Base-by-base conservation (phyloP, 2,797 vertebrate genomes). In the Lacerta bilineata region DNA sequence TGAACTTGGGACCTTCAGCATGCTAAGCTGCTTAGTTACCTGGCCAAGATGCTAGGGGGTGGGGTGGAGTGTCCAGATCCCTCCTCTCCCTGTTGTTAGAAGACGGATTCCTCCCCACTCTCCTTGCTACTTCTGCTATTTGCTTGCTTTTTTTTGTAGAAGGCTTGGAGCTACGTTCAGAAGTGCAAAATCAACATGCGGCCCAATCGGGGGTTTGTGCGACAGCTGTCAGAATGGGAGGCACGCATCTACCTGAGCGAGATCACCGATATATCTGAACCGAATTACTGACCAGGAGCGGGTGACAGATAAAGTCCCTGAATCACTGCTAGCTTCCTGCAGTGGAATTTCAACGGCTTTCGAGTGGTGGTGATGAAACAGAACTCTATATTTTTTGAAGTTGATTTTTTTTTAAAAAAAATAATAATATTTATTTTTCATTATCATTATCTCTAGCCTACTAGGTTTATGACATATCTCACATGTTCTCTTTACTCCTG, bases 151-250 rank as follows among this genome's bases (percentile, higher is more conserved):
- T 55, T 55, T 55, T 96, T 93, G 72, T 94, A 99, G 98, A 97
- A 96, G 36, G 97, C 98, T 80, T 99, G 98, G 98, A 87, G 7
- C 27, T 90, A 96, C 0, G 68, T 98, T 87, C 95, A 96, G 78
- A 97, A 95, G 78, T 98, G 98, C 92, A 98, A 98, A 95, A 89
- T 75, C 29, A 96, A 94, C 92, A 96, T 97, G 95, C 96, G 97
- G 80, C 98, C 98, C 8, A 97, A 98, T 90, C 93, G 95, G 0
- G 97, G 96, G 33, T 97, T 98, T 90, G 97, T 98, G 64, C 89
- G 96, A 79, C 98, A 99, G 95, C 97, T 99, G 72, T 97, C 96
- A 0, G 95, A 97, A 43, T 99, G 98, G 98, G 98, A 99, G 94
- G 86, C 95, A 71, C 90, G 87, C 15, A 81, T 96, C 83, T 86